Percentiles rank a stretch among this genome's conserved stretches.
Evolutionary conservation across 2,888 invertebrate species (phyloP).

Genomic region (Mechanitis mazaeus): DNA sequence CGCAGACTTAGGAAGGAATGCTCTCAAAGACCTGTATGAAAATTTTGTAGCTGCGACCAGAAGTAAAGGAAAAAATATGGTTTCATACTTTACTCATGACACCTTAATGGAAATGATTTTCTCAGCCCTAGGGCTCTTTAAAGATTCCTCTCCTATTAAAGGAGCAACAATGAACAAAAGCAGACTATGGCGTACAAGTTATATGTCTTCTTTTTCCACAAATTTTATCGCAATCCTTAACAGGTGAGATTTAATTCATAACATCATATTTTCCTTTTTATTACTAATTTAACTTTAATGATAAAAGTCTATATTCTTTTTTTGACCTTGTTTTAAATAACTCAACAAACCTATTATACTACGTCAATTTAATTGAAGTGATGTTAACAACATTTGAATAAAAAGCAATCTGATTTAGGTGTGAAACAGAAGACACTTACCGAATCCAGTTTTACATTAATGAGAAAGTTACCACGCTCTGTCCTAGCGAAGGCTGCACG

Average conservation of each 20-base stretch:
- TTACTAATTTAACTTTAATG: no score
- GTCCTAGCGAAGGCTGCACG: slow-evolving; percentile 54
- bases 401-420: slow-evolving; percentile 40
- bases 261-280: no score
- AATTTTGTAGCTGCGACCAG: slow-evolving; percentile 56
- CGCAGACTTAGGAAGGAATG: slow-evolving; percentile 79
- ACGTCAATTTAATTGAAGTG: background rate
- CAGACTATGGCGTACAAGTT: slow-evolving; percentile 82
- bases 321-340: background rate
- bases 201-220: slow-evolving; percentile 81
- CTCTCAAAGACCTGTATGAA: slow-evolving; percentile 80
- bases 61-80: slow-evolving; percentile 61
- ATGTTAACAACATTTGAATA: background rate
- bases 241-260: slow-evolving; percentile 64
- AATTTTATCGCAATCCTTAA: slow-evolving; percentile 86
- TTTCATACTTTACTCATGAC: slow-evolving; percentile 83
- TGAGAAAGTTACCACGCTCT: slow-evolving; percentile 49
- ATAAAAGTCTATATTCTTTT: no score
- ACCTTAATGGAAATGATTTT: slow-evolving; percentile 79
- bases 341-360: no score
- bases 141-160: slow-evolving; percentile 75
- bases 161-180: slow-evolving; percentile 73
- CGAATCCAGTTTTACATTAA: slow-evolving; percentile 56
- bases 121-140: slow-evolving; percentile 79
- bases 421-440: slow-evolving; percentile 36